These are phyloP conservation scores for Parelbella ahira DNA, from an alignment of 2,888 invertebrate genomes.

Conservation along the genomic window DNA sequence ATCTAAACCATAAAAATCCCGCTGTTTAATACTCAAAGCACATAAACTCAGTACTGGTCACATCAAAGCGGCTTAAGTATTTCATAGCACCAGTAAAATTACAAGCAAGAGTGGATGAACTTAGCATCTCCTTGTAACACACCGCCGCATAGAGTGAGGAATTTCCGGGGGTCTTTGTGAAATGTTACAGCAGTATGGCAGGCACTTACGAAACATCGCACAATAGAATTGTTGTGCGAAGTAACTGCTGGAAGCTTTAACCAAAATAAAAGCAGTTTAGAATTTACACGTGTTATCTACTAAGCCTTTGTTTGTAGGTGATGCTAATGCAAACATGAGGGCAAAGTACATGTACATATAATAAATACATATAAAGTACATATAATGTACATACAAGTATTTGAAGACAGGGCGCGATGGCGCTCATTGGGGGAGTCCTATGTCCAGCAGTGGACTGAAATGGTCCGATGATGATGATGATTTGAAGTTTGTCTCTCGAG, in stretches of 20 bases:
- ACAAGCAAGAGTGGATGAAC: conserved; percentile 29
- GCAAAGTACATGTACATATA: too few species aligned
- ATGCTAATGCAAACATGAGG: conserved; percentile 16
- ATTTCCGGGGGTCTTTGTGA: conserved; percentile 22
- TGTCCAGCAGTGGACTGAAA: too few species aligned
- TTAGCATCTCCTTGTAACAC: conserved; percentile 20
- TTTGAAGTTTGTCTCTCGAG: too few species aligned
- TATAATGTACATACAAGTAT: too few species aligned
- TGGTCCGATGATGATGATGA: too few species aligned
- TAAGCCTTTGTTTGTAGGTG: conserved; percentile 15
- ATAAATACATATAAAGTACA: too few species aligned
- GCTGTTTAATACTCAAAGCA: conserved; percentile 48
- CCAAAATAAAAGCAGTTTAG: conserved; percentile 19
- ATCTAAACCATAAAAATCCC: conserved; percentile 50
- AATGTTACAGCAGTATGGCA: conserved; percentile 19
- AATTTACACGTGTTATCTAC: conserved; percentile 17
- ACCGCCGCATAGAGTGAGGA: conserved; percentile 19
- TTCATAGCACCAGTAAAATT: conserved; percentile 49
- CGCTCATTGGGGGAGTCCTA: too few species aligned
- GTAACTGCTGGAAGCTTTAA: conserved; percentile 21
- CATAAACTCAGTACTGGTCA: conserved; percentile 42
- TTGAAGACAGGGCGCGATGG: too few species aligned
- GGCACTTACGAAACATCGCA: conserved; percentile 19
- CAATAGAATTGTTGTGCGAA: conserved; percentile 23
- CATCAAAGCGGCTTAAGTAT: conserved; percentile 47